Conservation (phyloP, 2,113 vertebrate genomes). For the Gadus chalcogrammus region DNA sequence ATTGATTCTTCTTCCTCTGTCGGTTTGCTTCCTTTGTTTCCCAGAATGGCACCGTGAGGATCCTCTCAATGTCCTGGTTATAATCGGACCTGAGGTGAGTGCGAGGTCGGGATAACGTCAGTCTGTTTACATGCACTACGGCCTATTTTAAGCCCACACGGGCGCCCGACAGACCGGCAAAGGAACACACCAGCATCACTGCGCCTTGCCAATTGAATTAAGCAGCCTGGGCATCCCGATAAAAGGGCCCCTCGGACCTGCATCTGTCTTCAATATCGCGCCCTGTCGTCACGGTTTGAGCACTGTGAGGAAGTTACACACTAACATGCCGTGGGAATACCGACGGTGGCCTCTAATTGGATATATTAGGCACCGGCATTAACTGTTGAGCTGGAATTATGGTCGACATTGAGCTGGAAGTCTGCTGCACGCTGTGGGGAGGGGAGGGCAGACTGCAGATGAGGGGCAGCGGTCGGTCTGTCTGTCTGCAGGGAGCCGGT, state of each 20-base stretch:
- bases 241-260: not conserved
- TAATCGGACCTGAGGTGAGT: constrained; percentile 84
- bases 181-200: too few species aligned
- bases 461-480: constrained; percentile 14
- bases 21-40: constrained; percentile 48
- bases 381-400: constrained; percentile 57
- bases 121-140: not conserved
- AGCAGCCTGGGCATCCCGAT: too few species aligned
- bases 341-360: constrained; percentile 54
- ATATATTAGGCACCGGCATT: constrained; percentile 56
- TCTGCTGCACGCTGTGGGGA: constrained; percentile 6
- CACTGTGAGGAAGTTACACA: constrained; percentile 9
- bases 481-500: not conserved
- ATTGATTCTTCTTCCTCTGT: not conserved
- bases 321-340: constrained; percentile 29
- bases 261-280: not conserved
- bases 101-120: constrained; percentile 25
- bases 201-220: too few species aligned
- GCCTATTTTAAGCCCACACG: too few species aligned
- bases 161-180: too few species aligned
- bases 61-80: constrained; percentile 75
- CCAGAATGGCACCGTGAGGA: constrained; percentile 83
- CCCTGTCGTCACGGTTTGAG: not conserved
- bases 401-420: constrained; percentile 22
- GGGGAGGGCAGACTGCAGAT: too few species aligned